Percentiles rank a stretch among this genome's conserved stretches.
These are phyloP conservation scores for Scophthalmus maximus DNA, from an alignment of 2,113 vertebrate species.

Conservation along the genomic window DNA sequence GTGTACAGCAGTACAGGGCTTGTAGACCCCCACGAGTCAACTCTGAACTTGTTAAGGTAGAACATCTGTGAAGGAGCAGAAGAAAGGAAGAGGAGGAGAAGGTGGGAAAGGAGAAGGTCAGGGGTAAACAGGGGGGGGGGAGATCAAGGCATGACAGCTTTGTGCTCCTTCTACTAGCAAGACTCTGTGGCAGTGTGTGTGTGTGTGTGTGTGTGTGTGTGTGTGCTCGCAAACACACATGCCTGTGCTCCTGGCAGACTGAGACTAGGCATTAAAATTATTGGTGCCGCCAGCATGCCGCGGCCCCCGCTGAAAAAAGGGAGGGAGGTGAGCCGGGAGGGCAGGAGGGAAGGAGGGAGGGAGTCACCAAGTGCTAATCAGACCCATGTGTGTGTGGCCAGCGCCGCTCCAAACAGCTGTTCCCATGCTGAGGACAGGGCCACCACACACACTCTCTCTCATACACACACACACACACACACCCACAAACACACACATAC, in stretches of 20 bases:
- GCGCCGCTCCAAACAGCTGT: conserved; percentile 81
- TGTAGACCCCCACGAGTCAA: conserved; percentile 60
- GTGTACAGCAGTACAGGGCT: conserved; percentile 58
- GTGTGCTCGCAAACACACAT: conserved; percentile 29
- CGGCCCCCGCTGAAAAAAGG: conserved; percentile 77
- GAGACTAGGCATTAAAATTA: conserved; percentile 83
- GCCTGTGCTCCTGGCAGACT: conserved; percentile 77
- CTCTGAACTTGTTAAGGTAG: conserved; percentile 71
- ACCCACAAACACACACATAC: conserved; percentile 40
- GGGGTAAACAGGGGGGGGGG: conserved; percentile 58
- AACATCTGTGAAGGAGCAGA: conserved; percentile 65
- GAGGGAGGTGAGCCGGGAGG: conserved; percentile 76
- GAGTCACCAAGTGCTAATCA: conserved; percentile 83
- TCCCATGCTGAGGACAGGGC: conserved; percentile 73
- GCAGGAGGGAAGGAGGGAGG: conserved; percentile 62
- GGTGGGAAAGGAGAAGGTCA: conserved; percentile 57
- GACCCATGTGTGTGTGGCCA: conserved; percentile 84
- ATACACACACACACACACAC: conserved; percentile 44
- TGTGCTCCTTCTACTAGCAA: conserved; percentile 72
- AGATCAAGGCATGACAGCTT: conserved; percentile 74
- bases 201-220: conserved; percentile 33
- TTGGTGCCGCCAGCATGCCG: conserved; percentile 81
- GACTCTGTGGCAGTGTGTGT: conserved; percentile 42
- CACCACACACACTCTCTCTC: conserved; percentile 46
- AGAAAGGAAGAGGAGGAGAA: background rate